phyloP scores from a whole-genome alignment of 2,888 invertebrate species.

The Ophion ellenae region DNA sequence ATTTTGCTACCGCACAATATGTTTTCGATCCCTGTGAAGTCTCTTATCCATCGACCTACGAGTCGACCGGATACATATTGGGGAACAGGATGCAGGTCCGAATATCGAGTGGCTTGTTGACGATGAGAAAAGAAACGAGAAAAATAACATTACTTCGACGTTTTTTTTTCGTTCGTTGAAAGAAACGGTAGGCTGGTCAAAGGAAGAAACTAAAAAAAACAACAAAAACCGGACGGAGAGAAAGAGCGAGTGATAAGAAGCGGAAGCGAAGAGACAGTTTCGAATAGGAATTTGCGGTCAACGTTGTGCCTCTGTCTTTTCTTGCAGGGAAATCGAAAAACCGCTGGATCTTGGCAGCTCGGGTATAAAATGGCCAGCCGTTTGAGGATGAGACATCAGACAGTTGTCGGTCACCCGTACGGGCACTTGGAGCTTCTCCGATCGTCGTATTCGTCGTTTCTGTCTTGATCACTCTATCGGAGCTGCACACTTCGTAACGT shows the following conservation, averaged over 20 bases:
- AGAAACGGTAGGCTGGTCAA: background rate
- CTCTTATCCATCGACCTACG: too few relatives aligned
- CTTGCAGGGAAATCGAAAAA: constrained; percentile 50
- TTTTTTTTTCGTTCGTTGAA: too few relatives aligned
- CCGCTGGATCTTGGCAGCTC: constrained; percentile 64
- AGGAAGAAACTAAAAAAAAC: constrained; percentile 3
- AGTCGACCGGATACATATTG: too few relatives aligned
- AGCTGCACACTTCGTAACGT: background rate
- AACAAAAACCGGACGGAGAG: background rate
- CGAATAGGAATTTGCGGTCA: constrained; percentile 59
- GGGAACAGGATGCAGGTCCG: too few relatives aligned
- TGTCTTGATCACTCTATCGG: background rate
- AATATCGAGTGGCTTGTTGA: too few relatives aligned
- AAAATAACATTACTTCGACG: too few relatives aligned
- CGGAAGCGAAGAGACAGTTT: constrained; percentile 28
- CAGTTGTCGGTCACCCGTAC: constrained; percentile 49
- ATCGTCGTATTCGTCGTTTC: constrained; percentile 1
- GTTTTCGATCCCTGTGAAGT: too few relatives aligned
- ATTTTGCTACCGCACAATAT: too few relatives aligned
- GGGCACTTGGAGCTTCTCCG: constrained; percentile 36
- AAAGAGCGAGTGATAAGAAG: constrained; percentile 18
- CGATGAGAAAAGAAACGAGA: too few relatives aligned
- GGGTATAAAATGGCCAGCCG: constrained; percentile 61
- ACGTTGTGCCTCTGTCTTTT: constrained; percentile 58
- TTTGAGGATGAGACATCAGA: constrained; percentile 49